These are phyloP conservation scores for Schizopygopsis pylzovi DNA, from an alignment of 2,797 vertebrate genomes.

Conservation along the genomic window DNA sequence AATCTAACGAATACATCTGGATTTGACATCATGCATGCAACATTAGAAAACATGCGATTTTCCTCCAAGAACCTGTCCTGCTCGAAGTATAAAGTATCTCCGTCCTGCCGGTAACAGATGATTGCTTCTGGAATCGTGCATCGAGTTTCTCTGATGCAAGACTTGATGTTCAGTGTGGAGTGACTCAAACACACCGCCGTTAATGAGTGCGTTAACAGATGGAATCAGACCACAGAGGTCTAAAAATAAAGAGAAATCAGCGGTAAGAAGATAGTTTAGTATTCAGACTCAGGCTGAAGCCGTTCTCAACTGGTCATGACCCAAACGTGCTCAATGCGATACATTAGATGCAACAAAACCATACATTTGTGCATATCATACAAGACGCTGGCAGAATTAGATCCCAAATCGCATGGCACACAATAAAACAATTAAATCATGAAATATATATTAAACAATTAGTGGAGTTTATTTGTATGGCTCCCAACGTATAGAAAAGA, in stretches of 20 bases:
- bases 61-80: not conserved
- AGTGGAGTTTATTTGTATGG: not conserved
- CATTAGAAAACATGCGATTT: not conserved
- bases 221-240: conserved; percentile 69
- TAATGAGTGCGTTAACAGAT: conserved; percentile 49
- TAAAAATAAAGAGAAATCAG: conserved; percentile 64
- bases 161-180: not conserved
- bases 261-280: conserved; percentile 38
- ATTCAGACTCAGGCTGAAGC: not conserved
- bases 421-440: not conserved
- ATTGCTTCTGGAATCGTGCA: not conserved
- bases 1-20: conserved; percentile 19
- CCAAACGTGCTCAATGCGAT: not conserved
- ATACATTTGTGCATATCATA: not conserved
- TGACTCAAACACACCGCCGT: not conserved
- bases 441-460: not conserved
- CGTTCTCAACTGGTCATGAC: not conserved
- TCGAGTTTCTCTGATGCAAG: not conserved
- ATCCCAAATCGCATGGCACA: not conserved
- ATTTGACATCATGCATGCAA: conserved; percentile 18
- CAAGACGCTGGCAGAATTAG: not conserved
- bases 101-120: not conserved
- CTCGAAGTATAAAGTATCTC: not conserved
- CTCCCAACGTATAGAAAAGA: not conserved
- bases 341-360: not conserved